These are phyloP conservation scores for Micrasema minimum DNA, from an alignment of 1,140 invertebrate genomes.

Conservation along the genomic window DNA sequence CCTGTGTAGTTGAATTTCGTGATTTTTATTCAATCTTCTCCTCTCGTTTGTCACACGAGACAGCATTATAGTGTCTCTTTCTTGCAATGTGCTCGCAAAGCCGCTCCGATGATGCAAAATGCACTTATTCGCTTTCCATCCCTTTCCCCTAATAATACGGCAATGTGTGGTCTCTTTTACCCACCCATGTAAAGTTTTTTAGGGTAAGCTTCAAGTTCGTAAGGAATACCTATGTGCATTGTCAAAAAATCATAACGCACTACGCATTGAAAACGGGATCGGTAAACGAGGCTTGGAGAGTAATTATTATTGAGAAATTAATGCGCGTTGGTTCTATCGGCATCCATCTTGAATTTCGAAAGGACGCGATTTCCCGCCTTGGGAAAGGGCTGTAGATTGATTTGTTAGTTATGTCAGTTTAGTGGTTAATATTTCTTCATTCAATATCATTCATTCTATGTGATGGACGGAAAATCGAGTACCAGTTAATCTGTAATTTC, in stretches of 20 bases:
- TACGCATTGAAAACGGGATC: constrained; percentile 7
- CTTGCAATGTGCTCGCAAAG: neutral
- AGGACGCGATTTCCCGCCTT: constrained; percentile 24
- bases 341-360: constrained; percentile 32
- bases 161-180: constrained; percentile 42
- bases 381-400: constrained; percentile 10
- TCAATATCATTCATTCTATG: neutral
- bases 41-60: constrained; percentile 51
- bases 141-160: constrained; percentile 41
- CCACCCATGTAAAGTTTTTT: constrained; percentile 51
- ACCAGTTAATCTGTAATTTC: too few species aligned
- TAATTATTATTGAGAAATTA: neutral
- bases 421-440: too few species aligned
- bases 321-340: constrained; percentile 17
- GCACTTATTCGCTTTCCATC: constrained; percentile 51
- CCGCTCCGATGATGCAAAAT: constrained; percentile 53
- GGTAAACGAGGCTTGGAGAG: neutral
- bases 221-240: constrained; percentile 30
- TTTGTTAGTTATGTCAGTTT: constrained; percentile 2
- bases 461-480: too few species aligned
- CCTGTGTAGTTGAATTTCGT: constrained; percentile 44
- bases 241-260: constrained; percentile 35
- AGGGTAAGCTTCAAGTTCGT: constrained; percentile 49
- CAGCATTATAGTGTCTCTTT: constrained; percentile 45
- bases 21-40: constrained; percentile 48